These are phyloP conservation scores for Drosophila funebris DNA, from an alignment of 1,140 invertebrate genomes.

Conservation along the genomic window DNA sequence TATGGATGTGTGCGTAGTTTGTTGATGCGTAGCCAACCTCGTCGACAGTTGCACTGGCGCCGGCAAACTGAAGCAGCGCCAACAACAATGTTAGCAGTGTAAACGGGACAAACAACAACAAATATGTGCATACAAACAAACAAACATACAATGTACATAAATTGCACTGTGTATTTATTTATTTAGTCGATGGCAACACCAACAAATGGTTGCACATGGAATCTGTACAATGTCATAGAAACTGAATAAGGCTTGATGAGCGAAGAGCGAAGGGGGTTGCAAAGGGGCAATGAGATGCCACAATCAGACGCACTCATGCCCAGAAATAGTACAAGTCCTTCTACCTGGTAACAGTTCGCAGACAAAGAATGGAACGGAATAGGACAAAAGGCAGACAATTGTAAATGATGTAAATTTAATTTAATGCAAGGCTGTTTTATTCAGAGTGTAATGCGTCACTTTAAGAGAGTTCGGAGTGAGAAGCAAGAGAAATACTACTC, in stretches of 20 bases:
- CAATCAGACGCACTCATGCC: conserved; percentile 62
- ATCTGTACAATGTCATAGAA: conserved; percentile 59
- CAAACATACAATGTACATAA: conserved; percentile 51
- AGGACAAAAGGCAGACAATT: conserved; percentile 35
- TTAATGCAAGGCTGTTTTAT: conserved; percentile 34
- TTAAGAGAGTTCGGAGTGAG: background rate
- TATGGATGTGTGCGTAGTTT: conserved; percentile 5
- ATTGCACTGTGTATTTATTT: conserved; percentile 72
- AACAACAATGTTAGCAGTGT: conserved; percentile 26
- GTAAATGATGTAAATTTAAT: conserved; percentile 45
- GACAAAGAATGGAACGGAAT: background rate
- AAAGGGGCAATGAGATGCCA: background rate
- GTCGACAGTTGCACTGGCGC: conserved; percentile 60
- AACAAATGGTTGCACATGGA: conserved; percentile 49
- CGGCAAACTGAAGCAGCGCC: conserved; percentile 33
- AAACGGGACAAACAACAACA: conserved; percentile 54
- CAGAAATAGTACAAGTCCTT: conserved; percentile 16
- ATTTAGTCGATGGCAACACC: conserved; percentile 72
- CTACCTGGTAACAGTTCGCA: conserved; percentile 32
- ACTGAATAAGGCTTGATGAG: conserved; percentile 7
- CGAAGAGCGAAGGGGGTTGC: background rate
- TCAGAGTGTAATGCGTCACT: conserved; percentile 6
- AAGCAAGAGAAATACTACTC: background rate
- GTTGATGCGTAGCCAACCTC: conserved; percentile 45
- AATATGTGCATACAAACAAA: conserved; percentile 38